A percentile compares a stretch with the other conserved stretches of the same genome.
Conservation (phyloP, 2,888 invertebrate species). For the Cartodere bifasciata region DNA sequence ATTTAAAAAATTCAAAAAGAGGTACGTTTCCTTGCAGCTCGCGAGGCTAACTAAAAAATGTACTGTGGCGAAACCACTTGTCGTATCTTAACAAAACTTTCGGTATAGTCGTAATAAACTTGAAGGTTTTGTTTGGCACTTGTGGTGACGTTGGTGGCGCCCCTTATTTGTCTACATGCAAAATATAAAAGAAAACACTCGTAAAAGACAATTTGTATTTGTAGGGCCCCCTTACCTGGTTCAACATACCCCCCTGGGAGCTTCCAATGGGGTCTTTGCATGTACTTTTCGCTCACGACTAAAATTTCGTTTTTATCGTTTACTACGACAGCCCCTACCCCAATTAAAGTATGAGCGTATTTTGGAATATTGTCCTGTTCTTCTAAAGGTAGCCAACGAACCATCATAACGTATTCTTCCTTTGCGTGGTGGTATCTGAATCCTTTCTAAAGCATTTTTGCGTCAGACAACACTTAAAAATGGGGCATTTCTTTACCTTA, state of each 20-base stretch:
- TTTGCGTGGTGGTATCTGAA: constrained; percentile 84
- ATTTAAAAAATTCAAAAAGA: no score
- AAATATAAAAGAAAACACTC: no score
- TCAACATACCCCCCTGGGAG: constrained; percentile 87
- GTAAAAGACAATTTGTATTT: no score
- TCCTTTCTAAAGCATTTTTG: constrained; percentile 43
- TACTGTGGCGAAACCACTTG: no score
- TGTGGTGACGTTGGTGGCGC: no score
- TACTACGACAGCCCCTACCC: constrained; percentile 77
- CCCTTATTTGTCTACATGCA: no score
- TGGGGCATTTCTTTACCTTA: constrained; percentile 42
- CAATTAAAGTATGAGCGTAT: constrained; percentile 70
- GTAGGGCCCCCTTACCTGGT: constrained; percentile 51
- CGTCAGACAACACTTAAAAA: constrained; percentile 6
- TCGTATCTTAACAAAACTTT: no score
- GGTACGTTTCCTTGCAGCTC: no score
- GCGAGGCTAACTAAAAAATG: no score
- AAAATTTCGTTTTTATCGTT: constrained; percentile 66
- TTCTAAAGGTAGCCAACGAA: constrained; percentile 61
- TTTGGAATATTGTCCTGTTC: constrained; percentile 53
- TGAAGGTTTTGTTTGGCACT: no score
- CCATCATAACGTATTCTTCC: constrained; percentile 65
- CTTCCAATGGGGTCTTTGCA: constrained; percentile 60
- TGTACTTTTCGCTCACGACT: constrained; percentile 65
- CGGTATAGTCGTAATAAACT: no score